Base-by-base conservation (phyloP, 2,888 invertebrate genomes). In the Sinotaia quadrata region DNA sequence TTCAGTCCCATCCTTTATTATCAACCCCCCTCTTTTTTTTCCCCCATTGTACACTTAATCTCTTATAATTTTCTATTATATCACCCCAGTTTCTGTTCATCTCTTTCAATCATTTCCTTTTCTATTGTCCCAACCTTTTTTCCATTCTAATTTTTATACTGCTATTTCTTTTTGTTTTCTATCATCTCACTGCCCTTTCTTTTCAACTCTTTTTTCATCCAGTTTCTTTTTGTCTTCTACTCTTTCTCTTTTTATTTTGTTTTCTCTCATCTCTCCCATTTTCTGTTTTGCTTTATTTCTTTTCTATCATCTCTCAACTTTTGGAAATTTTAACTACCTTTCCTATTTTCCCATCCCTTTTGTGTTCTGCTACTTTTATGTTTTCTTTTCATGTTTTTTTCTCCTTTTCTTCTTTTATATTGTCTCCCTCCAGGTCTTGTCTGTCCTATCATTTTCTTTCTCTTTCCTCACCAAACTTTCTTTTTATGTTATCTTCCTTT, bases 41-140 rank as follows among this genome's bases (percentile, higher is more conserved):
- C n/a, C n/a, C n/a, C n/a, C n/a, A n/a, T n/a, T n/a, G n/a, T n/a
- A n/a, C n/a, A n/a, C n/a, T n/a, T n/a, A n/a, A n/a, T n/a, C n/a
- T n/a, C n/a, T n/a, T n/a, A n/a, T n/a, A n/a, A n/a, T n/a, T n/a
- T n/a, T n/a, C n/a, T n/a, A n/a, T n/a, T n/a, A n/a, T n/a, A n/a
- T n/a, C n/a, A n/a, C n/a, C n/a, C n/a, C n/a, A n/a, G n/a, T 49
- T 27, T 44, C 31, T 27, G 37, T 41, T 27, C 7, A 24, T 34
- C 29, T 41, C 33, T 60, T 7, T 49, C 51, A 29, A 34, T 37
- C 52, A 27, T 60, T 49, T 29, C 49, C 59, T 59, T 52, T 49
- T 27, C 24, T 37, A 27, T 34, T 36, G 41, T 10, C 54, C 37
- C 60, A 15, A 41, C n/a, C 24, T 3, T 51, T n/a, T n/a, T n/a